phyloP scores from a whole-genome alignment of 92 coral and sea anemone species.

The Muricea muricata region DNA sequence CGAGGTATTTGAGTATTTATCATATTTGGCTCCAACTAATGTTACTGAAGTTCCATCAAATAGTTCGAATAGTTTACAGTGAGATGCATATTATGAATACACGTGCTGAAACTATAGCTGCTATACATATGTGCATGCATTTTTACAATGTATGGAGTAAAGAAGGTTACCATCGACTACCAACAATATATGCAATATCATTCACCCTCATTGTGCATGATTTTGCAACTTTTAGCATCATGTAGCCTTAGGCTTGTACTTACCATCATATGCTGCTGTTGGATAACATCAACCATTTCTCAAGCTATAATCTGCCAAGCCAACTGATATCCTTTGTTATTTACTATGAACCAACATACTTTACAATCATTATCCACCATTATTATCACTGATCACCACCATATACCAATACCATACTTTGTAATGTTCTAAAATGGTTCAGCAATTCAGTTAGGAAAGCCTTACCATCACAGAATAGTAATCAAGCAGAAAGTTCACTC shows the following conservation, averaged over 20 bases:
- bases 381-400: background rate
- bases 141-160: too few relatives aligned
- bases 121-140: too few relatives aligned
- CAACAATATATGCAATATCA: background rate
- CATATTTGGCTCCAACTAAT: background rate
- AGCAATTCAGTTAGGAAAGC: too few relatives aligned
- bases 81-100: too few relatives aligned
- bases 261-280: background rate
- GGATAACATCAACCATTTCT: background rate
- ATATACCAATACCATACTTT: too few relatives aligned
- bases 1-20: constrained; percentile 71
- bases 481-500: too few relatives aligned
- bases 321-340: background rate
- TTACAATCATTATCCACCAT: background rate
- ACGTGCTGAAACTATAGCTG: too few relatives aligned
- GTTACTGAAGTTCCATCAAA: background rate
- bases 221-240: background rate
- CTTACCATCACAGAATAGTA: too few relatives aligned
- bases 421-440: too few relatives aligned
- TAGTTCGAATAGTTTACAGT: background rate
- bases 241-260: too few relatives aligned
- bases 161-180: background rate
- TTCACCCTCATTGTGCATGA: background rate
- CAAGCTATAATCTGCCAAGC: background rate
- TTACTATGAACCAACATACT: background rate